Evolutionary conservation across 2,797 vertebrate genomes (phyloP).

Genomic region (Galagoides demidoff): DNA sequence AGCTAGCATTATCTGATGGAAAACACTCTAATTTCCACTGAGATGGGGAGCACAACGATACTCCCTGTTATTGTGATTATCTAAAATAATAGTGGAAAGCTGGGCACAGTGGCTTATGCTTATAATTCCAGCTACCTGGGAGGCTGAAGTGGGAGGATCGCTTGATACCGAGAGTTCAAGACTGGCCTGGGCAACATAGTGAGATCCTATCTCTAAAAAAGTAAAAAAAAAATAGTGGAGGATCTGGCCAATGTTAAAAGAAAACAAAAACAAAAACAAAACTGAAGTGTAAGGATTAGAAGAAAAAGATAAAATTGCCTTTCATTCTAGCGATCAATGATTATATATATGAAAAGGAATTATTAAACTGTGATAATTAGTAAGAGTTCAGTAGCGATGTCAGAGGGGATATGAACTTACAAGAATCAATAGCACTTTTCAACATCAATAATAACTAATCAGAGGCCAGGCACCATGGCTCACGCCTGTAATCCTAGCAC

Average conservation of each 20-base stretch:
- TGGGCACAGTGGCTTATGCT: no score
- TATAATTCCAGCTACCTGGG: no score
- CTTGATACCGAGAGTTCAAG: no score
- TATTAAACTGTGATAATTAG: background rate
- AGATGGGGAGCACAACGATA: background rate
- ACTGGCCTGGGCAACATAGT: no score
- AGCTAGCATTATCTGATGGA: background rate
- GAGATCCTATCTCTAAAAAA: no score
- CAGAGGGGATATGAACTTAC: background rate
- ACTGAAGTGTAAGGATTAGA: background rate
- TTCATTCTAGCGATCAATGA: background rate
- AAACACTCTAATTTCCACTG: background rate
- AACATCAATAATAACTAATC: background rate
- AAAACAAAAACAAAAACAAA: background rate
- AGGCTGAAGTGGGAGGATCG: no score
- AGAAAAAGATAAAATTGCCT: background rate
- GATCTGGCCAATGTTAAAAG: background rate
- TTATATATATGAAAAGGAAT: background rate
- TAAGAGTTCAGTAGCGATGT: background rate
- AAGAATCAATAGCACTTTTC: background rate
- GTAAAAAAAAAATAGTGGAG: background rate
- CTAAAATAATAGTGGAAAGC: background rate
- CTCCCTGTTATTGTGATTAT: background rate
- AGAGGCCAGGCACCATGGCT: background rate
- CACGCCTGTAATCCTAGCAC: no score